A percentile compares a stretch with the other conserved stretches of the same genome.
Evolutionary conservation across 2,797 vertebrate species (phyloP).

Genomic region (Catharus ustulatus): DNA sequence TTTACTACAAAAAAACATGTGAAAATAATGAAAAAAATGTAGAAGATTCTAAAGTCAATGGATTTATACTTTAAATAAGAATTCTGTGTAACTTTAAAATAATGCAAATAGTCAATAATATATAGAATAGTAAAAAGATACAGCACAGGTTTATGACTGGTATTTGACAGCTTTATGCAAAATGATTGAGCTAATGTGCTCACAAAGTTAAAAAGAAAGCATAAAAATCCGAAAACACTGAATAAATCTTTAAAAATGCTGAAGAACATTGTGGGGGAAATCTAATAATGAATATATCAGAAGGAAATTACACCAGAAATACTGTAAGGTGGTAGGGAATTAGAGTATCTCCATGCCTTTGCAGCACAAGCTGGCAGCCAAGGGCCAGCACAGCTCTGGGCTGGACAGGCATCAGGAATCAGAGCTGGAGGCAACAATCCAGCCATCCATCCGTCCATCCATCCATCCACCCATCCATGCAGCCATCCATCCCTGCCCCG

Average conservation of each 20-base stretch:
- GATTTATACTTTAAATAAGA: not conserved
- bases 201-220: not conserved
- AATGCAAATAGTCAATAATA: not conserved
- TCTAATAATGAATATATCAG: not conserved
- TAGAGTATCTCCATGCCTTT: not conserved
- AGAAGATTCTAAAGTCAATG: not conserved
- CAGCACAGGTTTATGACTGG: not conserved
- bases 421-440: not conserved
- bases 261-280: not conserved
- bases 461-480: not conserved
- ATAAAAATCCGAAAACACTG: not conserved
- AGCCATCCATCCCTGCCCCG: rapidly evolving
- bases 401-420: not conserved
- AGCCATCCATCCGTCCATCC: not conserved
- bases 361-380: not conserved
- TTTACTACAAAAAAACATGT: not conserved
- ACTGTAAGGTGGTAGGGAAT: not conserved
- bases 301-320: not conserved
- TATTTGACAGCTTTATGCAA: not conserved
- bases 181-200: not conserved
- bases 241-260: not conserved
- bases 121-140: not conserved
- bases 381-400: not conserved
- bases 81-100: not conserved
- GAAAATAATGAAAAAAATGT: not conserved